Percentiles rank a stretch among this genome's conserved stretches.
phyloP scores from a whole-genome alignment of 2,113 vertebrate species.

The Strix uralensis region DNA sequence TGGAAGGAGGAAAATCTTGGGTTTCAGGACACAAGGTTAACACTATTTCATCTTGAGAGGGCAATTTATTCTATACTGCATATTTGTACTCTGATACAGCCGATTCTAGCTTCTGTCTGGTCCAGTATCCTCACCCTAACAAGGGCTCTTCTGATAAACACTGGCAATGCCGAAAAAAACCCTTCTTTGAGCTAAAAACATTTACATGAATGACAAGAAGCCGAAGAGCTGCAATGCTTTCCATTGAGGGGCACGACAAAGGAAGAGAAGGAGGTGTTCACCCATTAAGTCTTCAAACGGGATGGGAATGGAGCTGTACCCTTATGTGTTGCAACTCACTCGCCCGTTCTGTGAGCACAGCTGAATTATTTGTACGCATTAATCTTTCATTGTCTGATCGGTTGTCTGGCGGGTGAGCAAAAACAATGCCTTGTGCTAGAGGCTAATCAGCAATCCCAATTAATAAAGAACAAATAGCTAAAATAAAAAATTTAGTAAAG shows the following conservation, averaged over 20 bases:
- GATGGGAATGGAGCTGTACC: not conserved
- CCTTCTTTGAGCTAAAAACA: not conserved
- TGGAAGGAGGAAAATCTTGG: not conserved
- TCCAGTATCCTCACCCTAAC: not conserved
- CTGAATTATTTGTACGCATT: not conserved
- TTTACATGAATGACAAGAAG: not conserved
- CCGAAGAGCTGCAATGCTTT: not conserved
- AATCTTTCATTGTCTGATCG: not conserved
- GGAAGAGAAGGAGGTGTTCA: not conserved
- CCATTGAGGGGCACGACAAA: not conserved
- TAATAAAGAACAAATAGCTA: not conserved
- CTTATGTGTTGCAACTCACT: not conserved
- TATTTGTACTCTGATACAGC: not conserved
- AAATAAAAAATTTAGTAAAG: not conserved
- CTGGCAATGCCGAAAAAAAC: not conserved
- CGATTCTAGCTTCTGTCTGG: not conserved
- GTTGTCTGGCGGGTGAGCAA: not conserved
- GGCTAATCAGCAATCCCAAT: not conserved
- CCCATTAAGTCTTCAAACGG: not conserved
- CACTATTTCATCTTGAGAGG: accelerated
- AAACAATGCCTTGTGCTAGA: not conserved
- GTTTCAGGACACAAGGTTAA: not conserved
- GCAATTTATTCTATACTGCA: not conserved
- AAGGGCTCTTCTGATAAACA: not conserved
- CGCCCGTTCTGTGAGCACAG: not conserved